Evolutionary conservation across 37 sponge, comb jelly and placozoan species (phyloP).

Genomic region (Oopsacas minuta): DNA sequence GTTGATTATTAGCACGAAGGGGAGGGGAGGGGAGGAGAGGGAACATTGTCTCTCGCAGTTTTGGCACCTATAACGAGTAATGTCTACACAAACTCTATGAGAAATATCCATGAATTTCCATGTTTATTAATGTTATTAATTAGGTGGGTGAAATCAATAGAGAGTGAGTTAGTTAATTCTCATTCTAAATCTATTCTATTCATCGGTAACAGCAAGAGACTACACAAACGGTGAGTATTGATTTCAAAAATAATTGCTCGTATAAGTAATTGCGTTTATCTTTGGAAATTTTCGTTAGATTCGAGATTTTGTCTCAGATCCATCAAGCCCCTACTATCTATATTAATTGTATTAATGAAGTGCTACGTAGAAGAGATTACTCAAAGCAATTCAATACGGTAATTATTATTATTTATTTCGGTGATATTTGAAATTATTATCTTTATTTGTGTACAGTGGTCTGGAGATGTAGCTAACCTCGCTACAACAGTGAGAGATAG

Average conservation of each 20-base stretch:
- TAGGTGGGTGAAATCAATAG: neutral
- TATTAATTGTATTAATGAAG: neutral
- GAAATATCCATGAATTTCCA: too few relatives aligned
- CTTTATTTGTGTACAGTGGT: neutral
- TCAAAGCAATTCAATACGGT: neutral
- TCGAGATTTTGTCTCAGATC: neutral
- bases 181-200: neutral
- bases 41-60: too few relatives aligned
- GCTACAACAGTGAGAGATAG: neutral
- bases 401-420: too few relatives aligned
- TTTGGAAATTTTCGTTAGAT: neutral
- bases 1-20: neutral
- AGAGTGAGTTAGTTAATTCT: neutral
- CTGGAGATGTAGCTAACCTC: neutral
- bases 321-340: neutral
- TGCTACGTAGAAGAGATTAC: neutral
- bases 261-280: neutral
- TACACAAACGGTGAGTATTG: neutral
- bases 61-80: too few relatives aligned
- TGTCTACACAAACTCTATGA: too few relatives aligned
- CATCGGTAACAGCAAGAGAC: slow-evolving; percentile 8
- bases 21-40: too few relatives aligned
- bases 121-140: too few relatives aligned
- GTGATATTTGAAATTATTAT: too few relatives aligned
- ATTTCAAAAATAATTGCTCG: neutral